phyloP scores from a whole-genome alignment of 2,797 vertebrate genomes.

The Muscicapa striata region DNA sequence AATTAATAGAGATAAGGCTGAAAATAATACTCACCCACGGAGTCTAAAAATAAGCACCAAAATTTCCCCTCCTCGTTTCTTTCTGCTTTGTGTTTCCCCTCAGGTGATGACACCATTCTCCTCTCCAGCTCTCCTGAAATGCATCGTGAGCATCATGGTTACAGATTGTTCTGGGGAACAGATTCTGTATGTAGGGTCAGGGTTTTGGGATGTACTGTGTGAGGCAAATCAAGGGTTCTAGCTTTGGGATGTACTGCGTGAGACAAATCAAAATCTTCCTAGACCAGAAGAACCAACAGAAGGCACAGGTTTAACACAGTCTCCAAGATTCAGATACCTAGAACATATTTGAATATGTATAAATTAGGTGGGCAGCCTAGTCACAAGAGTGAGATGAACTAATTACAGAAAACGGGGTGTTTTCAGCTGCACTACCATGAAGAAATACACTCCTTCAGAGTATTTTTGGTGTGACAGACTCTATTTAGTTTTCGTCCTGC shows the following conservation, averaged over 20 bases:
- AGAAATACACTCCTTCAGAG: background rate
- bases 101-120: slow-evolving; percentile 56
- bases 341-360: background rate
- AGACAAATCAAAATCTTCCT: background rate
- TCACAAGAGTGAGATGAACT: background rate
- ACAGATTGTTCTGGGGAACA: background rate
- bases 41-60: slow-evolving; percentile 69
- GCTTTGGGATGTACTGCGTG: background rate
- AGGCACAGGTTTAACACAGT: background rate
- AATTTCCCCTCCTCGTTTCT: slow-evolving; percentile 68
- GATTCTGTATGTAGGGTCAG: background rate
- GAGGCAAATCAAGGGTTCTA: background rate
- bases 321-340: background rate
- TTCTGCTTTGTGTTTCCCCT: slow-evolving; percentile 60
- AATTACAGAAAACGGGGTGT: background rate
- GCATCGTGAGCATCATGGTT: slow-evolving; percentile 7
- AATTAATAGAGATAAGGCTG: slow-evolving; percentile 52
- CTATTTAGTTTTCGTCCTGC: slow-evolving; percentile 4
- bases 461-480: slow-evolving; percentile 21
- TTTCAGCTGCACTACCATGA: slow-evolving; percentile 1
- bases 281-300: background rate
- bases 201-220: background rate
- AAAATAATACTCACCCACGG: slow-evolving; percentile 66
- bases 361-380: background rate
- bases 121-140: slow-evolving; percentile 48